Evolutionary conservation across 1,140 invertebrate genomes (phyloP), one percentile per base, ranked within the genome.

Genomic region (Orchesella cincta): DNA sequence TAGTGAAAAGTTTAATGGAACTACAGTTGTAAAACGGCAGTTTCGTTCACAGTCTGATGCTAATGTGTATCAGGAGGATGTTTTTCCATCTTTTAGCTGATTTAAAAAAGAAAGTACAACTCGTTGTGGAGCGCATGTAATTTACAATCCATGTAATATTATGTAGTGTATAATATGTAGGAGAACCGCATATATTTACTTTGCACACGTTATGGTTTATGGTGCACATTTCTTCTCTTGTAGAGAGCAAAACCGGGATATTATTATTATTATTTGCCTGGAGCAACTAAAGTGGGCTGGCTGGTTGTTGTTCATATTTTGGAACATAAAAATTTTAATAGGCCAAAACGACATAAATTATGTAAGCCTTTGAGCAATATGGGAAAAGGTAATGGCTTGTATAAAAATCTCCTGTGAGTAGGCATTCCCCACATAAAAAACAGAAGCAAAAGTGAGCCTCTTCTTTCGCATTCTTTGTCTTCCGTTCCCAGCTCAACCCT

Each of bases 281-380:
- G 8, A 46, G 39, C 39, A 46, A 12, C n/a, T n/a, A n/a, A 46
- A 46, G 39, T 46, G 39, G n/a, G n/a, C n/a, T n/a, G n/a, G n/a
- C n/a, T n/a, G 39, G 8, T 46, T 46, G 39, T 57, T 57, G 52
- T 23, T 18, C 52, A 57, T 57, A 18, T 18, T 57, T 57, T 57
- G 8, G 14, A 57, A 57, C 52, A 57, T 57, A 57, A 57, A 57
- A 57, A 57, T 18, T 57, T 57, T 57, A 57, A 57, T 57, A 57
- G 52, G 52, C 52, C 52, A 57, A 57, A 57, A 57, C 52, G 52
- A 23, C 52, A 57, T 57, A 57, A 57, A 57, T 57, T 57, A 57
- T 57, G 52, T 18, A 12, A 14, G 52, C 52, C 52, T 57, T 57
- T 14, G 52, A 57, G 23, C 52, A 57, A 18, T 5, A 57, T 57